Evolutionary conservation across 2,888 invertebrate genomes (phyloP).

Genomic region (Drosophila neonasuta): DNA sequence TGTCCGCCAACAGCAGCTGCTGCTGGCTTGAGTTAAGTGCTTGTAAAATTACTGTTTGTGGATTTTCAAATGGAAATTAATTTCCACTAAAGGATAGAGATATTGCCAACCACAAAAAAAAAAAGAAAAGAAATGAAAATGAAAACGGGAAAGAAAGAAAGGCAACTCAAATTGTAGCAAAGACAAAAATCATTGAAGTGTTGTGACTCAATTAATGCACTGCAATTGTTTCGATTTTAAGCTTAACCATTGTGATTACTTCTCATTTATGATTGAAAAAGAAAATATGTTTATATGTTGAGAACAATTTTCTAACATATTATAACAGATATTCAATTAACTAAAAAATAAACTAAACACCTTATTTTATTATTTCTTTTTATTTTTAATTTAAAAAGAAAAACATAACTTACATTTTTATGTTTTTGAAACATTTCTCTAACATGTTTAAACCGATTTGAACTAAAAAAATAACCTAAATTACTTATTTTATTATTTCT

Average conservation of each 20-base stretch:
- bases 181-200: slow-evolving; percentile 29
- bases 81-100: slow-evolving; percentile 46
- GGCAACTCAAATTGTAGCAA: slow-evolving; percentile 9
- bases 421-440: no score
- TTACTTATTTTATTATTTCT: no score
- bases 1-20: slow-evolving; percentile 36
- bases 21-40: slow-evolving; percentile 61
- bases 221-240: no score
- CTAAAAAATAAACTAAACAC: no score
- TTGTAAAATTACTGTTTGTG: slow-evolving; percentile 73
- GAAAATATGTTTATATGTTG: background rate
- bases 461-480: no score
- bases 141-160: background rate
- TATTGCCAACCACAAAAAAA: slow-evolving; percentile 9
- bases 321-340: no score
- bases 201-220: slow-evolving; percentile 6
- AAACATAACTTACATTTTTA: no score
- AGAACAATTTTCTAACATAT: no score
- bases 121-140: background rate
- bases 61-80: slow-evolving; percentile 70
- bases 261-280: background rate
- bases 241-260: background rate
- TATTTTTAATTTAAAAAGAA: no score
- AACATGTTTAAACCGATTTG: no score
- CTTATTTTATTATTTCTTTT: no score